Evolutionary conservation across 2,113 vertebrate genomes (phyloP).

Genomic region (Oxyura jamaicensis): DNA sequence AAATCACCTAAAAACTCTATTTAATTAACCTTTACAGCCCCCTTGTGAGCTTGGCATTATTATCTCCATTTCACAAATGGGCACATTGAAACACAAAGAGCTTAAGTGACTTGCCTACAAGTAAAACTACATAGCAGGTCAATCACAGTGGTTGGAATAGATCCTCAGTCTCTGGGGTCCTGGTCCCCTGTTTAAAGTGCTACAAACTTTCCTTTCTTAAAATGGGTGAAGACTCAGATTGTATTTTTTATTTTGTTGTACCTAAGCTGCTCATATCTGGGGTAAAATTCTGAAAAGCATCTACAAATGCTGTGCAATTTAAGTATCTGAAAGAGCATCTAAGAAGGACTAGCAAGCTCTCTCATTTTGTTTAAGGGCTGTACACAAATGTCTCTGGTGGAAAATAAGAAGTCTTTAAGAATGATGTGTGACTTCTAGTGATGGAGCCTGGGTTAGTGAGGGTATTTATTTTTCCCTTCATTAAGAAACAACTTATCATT

Average conservation of each 20-base stretch:
- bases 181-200: neutral
- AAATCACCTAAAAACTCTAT: slow-evolving; percentile 67
- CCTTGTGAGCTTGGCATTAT: slow-evolving; percentile 55
- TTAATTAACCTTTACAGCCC: slow-evolving; percentile 71
- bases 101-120: slow-evolving; percentile 48
- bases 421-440: slow-evolving; percentile 71
- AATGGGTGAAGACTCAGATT: slow-evolving; percentile 3
- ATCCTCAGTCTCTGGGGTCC: slow-evolving; percentile 24
- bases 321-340: slow-evolving; percentile 40
- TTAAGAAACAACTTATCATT: slow-evolving; percentile 78
- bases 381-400: slow-evolving; percentile 68
- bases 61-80: slow-evolving; percentile 64
- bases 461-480: slow-evolving; percentile 78
- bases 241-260: slow-evolving; percentile 13
- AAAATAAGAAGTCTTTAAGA: slow-evolving; percentile 75
- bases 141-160: slow-evolving; percentile 51
- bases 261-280: neutral
- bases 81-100: slow-evolving; percentile 50
- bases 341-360: slow-evolving; percentile 52
- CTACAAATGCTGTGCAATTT: slow-evolving; percentile 3
- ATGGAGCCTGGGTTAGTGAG: slow-evolving; percentile 68
- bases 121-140: slow-evolving; percentile 60
- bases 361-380: slow-evolving; percentile 65
- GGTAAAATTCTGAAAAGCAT: slow-evolving; percentile 14
- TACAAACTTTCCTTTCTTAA: slow-evolving; percentile 12